Percentiles rank a stretch among this genome's conserved stretches.
These are phyloP conservation scores for Dufourea novaeangliae DNA, from an alignment of 1,140 invertebrate genomes.

Conservation along the genomic window DNA sequence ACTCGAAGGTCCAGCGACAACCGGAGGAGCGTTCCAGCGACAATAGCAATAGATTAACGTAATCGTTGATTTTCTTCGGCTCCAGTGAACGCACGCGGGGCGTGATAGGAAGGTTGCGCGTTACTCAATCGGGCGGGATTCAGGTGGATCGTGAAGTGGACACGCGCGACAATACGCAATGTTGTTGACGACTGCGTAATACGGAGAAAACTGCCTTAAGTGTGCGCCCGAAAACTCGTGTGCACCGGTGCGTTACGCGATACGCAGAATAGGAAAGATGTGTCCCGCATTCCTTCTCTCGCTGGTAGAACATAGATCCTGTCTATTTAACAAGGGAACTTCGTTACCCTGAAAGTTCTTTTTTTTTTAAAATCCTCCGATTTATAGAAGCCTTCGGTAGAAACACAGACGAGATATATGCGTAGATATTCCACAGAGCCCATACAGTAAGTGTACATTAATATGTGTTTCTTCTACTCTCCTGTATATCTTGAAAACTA, in stretches of 20 bases:
- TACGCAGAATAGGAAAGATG: slow-evolving; percentile 34
- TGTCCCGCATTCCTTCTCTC: slow-evolving; percentile 3
- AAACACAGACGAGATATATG: too few relatives aligned
- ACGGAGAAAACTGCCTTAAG: slow-evolving; percentile 37
- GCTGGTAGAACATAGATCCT: too few relatives aligned
- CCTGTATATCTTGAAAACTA: too few relatives aligned
- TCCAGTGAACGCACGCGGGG: background rate
- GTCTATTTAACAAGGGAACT: too few relatives aligned
- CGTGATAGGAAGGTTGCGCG: slow-evolving; percentile 79
- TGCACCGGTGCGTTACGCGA: slow-evolving; percentile 6
- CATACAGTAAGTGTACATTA: too few relatives aligned
- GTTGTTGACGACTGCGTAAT: slow-evolving; percentile 53
- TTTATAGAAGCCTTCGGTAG: too few relatives aligned
- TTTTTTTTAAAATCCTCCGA: too few relatives aligned
- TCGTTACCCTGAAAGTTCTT: too few relatives aligned
- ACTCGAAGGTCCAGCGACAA: background rate
- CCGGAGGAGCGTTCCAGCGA: too few relatives aligned
- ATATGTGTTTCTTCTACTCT: too few relatives aligned
- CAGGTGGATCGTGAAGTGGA: slow-evolving; percentile 70
- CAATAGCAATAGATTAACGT: background rate
- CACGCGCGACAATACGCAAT: slow-evolving; percentile 49
- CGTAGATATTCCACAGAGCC: too few relatives aligned
- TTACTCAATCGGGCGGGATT: slow-evolving; percentile 82
- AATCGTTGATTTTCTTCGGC: too few relatives aligned
- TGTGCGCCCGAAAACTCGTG: slow-evolving; percentile 31